A percentile compares a stretch with the other conserved stretches of the same genome.
phyloP scores from a whole-genome alignment of 2,113 vertebrate genomes.

The Prunella himalayana region DNA sequence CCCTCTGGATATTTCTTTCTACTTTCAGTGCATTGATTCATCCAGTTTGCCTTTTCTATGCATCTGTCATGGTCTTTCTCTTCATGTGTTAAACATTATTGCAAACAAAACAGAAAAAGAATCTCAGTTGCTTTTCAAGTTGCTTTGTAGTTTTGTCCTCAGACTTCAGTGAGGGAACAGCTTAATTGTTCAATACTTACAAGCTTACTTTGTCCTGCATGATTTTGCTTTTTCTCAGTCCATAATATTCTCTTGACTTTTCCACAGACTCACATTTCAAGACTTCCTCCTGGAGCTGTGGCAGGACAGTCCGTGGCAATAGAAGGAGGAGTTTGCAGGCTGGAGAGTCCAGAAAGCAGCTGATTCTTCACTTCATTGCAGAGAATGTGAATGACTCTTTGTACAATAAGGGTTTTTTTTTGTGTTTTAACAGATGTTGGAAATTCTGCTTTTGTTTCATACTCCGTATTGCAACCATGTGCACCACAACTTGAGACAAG shows the following conservation, averaged over 20 bases:
- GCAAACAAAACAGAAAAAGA: background rate
- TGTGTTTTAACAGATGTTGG: conserved; percentile 74
- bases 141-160: background rate
- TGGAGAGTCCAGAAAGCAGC: conserved; percentile 77
- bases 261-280: conserved; percentile 95
- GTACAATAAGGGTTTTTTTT: conserved; percentile 55
- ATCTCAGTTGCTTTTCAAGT: background rate
- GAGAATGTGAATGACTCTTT: conserved; percentile 52
- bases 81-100: background rate
- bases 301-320: conserved; percentile 98
- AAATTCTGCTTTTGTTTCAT: conserved; percentile 69
- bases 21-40: background rate
- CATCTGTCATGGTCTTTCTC: background rate
- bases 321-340: conserved; percentile 95
- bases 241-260: conserved; percentile 20
- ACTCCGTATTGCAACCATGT: conserved; percentile 48
- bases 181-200: background rate
- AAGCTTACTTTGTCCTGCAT: background rate
- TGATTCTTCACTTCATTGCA: conserved; percentile 53
- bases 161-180: background rate
- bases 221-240: background rate
- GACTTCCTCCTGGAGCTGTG: conserved; percentile 92
- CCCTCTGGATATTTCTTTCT: background rate
- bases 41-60: background rate
- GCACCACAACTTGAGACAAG: conserved; percentile 59